phyloP scores from a whole-genome alignment of 1,140 invertebrate genomes.

The Zaprionus davidi region DNA sequence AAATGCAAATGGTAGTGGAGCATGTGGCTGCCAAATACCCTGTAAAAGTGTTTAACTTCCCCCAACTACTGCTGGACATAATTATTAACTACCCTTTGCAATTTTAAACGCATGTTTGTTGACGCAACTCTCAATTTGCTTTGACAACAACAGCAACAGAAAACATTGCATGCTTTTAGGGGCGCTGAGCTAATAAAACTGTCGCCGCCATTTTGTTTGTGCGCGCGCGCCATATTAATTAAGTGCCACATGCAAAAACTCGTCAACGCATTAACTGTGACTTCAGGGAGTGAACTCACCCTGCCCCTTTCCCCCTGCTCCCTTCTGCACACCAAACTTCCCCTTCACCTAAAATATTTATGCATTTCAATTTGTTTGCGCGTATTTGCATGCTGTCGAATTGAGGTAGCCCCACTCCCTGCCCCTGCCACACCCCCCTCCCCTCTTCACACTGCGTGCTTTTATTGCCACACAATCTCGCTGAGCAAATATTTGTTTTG shows the following conservation, averaged over 20 bases:
- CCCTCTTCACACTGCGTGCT: not conserved
- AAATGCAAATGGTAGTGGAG: not conserved
- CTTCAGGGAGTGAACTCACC: constrained; percentile 24
- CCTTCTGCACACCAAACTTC: not conserved
- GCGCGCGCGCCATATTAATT: constrained; percentile 43
- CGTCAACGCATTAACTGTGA: constrained; percentile 58
- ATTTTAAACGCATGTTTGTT: not conserved
- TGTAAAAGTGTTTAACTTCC: not conserved
- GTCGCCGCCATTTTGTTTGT: constrained; percentile 53
- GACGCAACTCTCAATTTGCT: not conserved
- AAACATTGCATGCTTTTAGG: constrained; percentile 45
- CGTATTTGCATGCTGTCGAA: constrained; percentile 55
- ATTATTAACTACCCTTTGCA: not conserved
- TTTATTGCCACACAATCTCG: constrained; percentile 70
- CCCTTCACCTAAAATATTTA: constrained; percentile 45
- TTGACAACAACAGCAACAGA: not conserved
- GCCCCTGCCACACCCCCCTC: not conserved
- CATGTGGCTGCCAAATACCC: not conserved
- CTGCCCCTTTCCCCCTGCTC: not conserved
- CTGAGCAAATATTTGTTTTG: constrained; percentile 66
- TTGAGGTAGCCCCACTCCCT: not conserved
- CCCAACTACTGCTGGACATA: not conserved
- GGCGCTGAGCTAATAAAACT: constrained; percentile 40
- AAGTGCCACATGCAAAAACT: constrained; percentile 38
- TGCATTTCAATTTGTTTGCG: constrained; percentile 49